Evolutionary conservation across 2,797 vertebrate species (phyloP).

Genomic region (Scolopax rusticola): DNA sequence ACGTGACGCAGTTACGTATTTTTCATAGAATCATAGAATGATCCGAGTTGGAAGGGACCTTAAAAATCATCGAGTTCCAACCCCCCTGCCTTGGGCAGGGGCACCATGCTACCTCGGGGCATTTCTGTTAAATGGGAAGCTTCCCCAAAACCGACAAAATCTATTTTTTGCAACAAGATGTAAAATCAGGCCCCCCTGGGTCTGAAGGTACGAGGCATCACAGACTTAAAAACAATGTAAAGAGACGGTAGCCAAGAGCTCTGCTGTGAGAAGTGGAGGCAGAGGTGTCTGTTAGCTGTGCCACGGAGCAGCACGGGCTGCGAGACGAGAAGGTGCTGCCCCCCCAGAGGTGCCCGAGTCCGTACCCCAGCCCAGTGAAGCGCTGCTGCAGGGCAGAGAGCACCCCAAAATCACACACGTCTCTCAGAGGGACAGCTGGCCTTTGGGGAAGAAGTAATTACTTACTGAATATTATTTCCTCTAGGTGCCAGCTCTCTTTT

Average conservation of each 20-base stretch:
- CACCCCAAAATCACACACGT: neutral
- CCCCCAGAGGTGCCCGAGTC: neutral
- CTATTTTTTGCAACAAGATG: neutral
- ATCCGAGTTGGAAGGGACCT: no score
- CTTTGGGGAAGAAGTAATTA: neutral
- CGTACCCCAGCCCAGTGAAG: neutral
- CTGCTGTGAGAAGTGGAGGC: neutral
- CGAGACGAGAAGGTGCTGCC: neutral
- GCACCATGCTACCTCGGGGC: neutral
- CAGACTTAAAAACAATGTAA: neutral
- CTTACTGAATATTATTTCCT: neutral
- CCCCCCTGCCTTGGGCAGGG: no score
- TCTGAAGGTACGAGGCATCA: neutral
- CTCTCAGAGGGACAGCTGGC: neutral
- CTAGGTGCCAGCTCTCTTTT: neutral
- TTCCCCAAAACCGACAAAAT: neutral
- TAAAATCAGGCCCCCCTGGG: neutral
- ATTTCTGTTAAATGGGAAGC: neutral
- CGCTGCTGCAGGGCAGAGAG: neutral
- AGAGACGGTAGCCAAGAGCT: neutral
- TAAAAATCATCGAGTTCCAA: no score
- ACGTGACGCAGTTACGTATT: neutral
- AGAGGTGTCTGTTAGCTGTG: neutral
- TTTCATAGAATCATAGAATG: neutral
- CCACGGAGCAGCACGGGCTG: neutral